Percentiles rank a stretch among this genome's conserved stretches.
Conservation (phyloP, 2,113 vertebrate genomes). For the Cephalophus harveyi region DNA sequence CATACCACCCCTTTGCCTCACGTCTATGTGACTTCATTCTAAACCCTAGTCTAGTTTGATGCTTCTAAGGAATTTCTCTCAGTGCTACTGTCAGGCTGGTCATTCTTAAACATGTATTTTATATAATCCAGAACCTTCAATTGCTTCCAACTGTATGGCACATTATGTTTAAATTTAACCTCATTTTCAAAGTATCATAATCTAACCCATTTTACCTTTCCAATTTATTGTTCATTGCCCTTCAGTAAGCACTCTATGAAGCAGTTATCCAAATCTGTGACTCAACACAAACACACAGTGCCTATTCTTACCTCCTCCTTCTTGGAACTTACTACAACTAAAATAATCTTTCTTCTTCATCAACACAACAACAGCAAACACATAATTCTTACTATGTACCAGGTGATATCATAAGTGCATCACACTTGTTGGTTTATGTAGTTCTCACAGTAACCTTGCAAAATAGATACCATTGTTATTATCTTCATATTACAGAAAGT, state of each 20-base stretch:
- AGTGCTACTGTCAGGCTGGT: not conserved
- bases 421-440: not conserved
- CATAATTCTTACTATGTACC: not conserved
- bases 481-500: not conserved
- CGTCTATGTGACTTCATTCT: not conserved
- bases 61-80: not conserved
- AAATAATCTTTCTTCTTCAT: not conserved
- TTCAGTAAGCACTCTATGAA: not conserved
- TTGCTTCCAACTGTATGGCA: not conserved
- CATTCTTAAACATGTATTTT: not conserved
- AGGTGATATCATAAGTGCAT: not conserved
- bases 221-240: not conserved
- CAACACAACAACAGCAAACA: not conserved
- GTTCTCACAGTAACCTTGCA: not conserved
- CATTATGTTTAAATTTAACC: not conserved
- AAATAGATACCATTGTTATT: not conserved
- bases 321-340: not conserved
- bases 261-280: not conserved
- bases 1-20: not conserved
- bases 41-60: too few relatives aligned
- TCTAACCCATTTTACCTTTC: not conserved
- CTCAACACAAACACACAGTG: not conserved
- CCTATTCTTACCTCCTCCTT: not conserved
- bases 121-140: not conserved
- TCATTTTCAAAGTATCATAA: not conserved